Base-by-base conservation (phyloP, 2,797 vertebrate species). In the Tolypeutes matacus region DNA sequence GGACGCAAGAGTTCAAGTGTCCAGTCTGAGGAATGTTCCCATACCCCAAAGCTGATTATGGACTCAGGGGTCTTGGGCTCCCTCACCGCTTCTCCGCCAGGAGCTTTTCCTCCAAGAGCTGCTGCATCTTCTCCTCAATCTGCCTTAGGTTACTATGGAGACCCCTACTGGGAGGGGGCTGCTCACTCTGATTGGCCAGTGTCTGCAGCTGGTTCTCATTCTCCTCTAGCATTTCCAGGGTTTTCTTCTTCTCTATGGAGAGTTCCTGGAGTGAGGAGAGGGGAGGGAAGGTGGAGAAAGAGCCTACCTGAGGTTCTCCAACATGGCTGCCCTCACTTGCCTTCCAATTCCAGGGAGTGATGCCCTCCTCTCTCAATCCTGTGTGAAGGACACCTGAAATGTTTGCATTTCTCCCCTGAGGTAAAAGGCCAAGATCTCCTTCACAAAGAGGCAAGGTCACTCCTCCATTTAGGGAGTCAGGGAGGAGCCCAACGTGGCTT, bases 41-140 rank as follows among this genome's bases (percentile, higher is more conserved):
- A 51, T 34, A 27, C 9, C 36, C 58, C 10, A 10, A 27, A 75
- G 70, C 36, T 11, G 12, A 15, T 46, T 7, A 0, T 65, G 42
- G 39, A 21, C 18, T 3, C 8, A 0, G n/a, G 42, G 67, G n/a
- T n/a, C 25, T 25, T 0, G 2, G 51, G 80, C 15, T 64, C 62
- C 14, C 98, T 98, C 96, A 99, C 99, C 99, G 99, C 53, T 98
- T 98, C 9, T 99, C 99, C 0, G 99, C 99, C 96, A 99, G 98
- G 42, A 99, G 98, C 97, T 99, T 99, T 98, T 99, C 99, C 84
- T 98, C 97, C 96, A 99, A 97, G 93, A 99, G 98, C 85, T 98
- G 97, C 97, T 98, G 99, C 99, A 99, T 99, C 91, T 99, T 99
- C 94, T 99, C 99, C 96, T 99, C 99, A 1, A 99, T 99, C 98